Evolutionary conservation across 2,113 vertebrate species (phyloP).

Genomic region (Cinclus mexicanus): DNA sequence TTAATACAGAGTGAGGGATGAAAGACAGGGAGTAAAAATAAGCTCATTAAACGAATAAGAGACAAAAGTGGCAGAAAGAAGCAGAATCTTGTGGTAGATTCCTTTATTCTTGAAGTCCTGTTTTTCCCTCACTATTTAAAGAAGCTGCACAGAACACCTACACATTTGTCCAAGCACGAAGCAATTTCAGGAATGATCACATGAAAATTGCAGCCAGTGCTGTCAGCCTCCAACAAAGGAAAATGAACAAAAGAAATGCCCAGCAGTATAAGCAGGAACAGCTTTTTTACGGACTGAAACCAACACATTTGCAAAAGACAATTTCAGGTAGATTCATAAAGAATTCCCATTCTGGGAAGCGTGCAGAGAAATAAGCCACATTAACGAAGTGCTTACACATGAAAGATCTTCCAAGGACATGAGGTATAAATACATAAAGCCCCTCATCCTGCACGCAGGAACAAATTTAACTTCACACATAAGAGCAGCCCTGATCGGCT

Average conservation of each 20-base stretch:
- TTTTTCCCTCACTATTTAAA: slow-evolving; percentile 12
- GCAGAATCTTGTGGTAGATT: neutral
- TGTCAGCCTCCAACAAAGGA: neutral
- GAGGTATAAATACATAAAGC: neutral
- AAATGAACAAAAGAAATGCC: neutral
- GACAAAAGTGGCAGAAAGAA: neutral
- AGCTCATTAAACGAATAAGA: slow-evolving; percentile 36
- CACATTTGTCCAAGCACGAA: slow-evolving; percentile 7
- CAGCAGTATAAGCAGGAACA: neutral
- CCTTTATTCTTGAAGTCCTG: neutral
- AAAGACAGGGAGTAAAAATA: neutral
- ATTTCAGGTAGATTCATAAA: neutral
- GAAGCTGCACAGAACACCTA: slow-evolving; percentile 22
- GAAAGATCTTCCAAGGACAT: neutral
- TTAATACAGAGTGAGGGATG: neutral
- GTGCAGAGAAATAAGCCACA: neutral
- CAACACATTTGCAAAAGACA: neutral
- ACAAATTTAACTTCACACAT: neutral
- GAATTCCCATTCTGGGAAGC: neutral
- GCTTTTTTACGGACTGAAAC: neutral
- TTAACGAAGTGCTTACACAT: neutral
- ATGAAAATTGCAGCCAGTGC: neutral
- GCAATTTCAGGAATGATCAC: slow-evolving; percentile 46
- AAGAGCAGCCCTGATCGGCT: neutral
- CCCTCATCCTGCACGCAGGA: neutral